Conservation (phyloP, 2,797 vertebrate species). For the Gobio occitaniae region DNA sequence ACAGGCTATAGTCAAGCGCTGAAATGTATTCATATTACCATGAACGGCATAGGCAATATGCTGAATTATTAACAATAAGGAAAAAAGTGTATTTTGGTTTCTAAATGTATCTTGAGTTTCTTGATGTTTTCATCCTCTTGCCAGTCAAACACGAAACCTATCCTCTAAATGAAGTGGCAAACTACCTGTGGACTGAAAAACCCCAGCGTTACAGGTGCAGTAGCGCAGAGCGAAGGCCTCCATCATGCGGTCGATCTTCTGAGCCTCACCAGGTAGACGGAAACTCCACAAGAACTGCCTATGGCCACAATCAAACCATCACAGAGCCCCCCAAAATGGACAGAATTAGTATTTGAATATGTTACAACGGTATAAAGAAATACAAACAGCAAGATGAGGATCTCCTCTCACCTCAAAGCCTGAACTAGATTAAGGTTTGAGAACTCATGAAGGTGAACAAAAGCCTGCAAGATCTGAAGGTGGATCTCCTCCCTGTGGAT, state of each 20-base stretch:
- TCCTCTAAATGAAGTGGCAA: background rate
- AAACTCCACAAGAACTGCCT: slow-evolving; percentile 98
- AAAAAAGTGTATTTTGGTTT: background rate
- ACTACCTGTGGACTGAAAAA: slow-evolving; percentile 92
- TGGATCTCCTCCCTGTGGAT: slow-evolving; percentile 82
- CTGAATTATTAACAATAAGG: background rate
- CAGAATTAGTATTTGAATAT: background rate
- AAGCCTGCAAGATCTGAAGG: slow-evolving; percentile 86
- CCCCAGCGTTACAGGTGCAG: slow-evolving; percentile 87
- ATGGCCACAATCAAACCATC: slow-evolving; percentile 14
- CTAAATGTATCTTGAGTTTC: slow-evolving; percentile 1
- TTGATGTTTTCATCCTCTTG: background rate
- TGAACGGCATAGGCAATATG: background rate
- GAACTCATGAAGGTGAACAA: slow-evolving; percentile 92
- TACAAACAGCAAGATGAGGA: background rate
- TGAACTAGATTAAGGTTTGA: slow-evolving; percentile 93
- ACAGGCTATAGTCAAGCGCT: background rate
- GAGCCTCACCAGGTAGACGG: slow-evolving; percentile 92
- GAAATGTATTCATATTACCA: background rate
- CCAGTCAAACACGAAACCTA: background rate
- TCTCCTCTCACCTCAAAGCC: slow-evolving; percentile 85
- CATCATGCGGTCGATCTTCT: slow-evolving; percentile 99
- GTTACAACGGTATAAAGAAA: background rate
- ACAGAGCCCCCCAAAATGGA: background rate
- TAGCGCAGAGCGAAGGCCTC: slow-evolving; percentile 91